Conservation (phyloP, 35 echinoderm and acorn worm genomes). For the Lytechinus pictus region DNA sequence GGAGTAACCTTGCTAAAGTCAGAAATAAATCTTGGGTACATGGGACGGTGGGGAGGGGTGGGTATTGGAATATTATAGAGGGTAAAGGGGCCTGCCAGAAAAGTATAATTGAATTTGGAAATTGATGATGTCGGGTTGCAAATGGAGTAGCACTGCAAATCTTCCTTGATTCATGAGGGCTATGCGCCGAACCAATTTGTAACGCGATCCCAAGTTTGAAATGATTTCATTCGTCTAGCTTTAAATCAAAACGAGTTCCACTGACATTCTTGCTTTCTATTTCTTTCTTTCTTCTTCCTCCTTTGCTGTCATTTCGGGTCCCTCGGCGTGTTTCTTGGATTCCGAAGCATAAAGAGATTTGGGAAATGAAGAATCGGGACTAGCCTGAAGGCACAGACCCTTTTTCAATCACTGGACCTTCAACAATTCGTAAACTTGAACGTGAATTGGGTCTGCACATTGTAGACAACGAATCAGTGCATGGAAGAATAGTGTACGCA, state of each 20-base stretch:
- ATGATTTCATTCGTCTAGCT: constrained; percentile 55
- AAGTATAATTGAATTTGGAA: constrained; percentile 51
- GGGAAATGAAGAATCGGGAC: not conserved
- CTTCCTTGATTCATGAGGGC: constrained; percentile 27
- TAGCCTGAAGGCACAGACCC: too few species aligned
- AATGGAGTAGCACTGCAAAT: constrained; percentile 10
- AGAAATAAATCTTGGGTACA: too few species aligned
- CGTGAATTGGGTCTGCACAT: too few species aligned
- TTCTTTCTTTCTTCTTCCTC: not conserved
- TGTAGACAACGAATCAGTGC: too few species aligned
- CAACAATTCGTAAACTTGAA: too few species aligned
- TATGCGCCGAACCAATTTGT: constrained; percentile 44
- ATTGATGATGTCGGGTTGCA: constrained; percentile 43
- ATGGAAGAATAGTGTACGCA: too few species aligned
- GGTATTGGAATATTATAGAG: not conserved
- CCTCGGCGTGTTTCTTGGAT: not conserved
- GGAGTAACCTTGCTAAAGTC: too few species aligned
- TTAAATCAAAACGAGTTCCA: constrained; percentile 21
- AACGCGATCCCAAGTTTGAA: constrained; percentile 40
- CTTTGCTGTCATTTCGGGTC: not conserved
- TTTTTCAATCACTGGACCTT: too few species aligned
- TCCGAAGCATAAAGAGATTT: constrained; percentile 12
- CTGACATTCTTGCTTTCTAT: not conserved
- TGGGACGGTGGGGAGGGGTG: not conserved
- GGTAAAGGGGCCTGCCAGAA: not conserved